Percentiles rank a stretch among this genome's conserved stretches.
Conservation (phyloP, 2,113 vertebrate genomes). For the Andinoacara biseriatus region DNA sequence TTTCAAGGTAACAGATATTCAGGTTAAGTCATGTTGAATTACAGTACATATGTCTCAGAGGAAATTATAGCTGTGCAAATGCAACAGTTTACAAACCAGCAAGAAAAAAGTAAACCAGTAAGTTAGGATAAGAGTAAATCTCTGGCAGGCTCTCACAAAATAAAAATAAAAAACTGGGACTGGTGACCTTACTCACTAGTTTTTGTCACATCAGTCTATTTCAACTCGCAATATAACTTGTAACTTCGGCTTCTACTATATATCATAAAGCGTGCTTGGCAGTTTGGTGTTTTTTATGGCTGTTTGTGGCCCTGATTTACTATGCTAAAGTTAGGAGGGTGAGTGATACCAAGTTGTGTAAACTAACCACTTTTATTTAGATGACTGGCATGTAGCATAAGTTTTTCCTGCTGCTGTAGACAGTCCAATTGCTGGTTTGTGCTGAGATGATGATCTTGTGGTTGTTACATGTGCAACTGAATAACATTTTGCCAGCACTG, state of each 20-base stretch:
- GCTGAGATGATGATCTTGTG: neutral
- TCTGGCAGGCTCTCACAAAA: neutral
- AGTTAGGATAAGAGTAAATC: neutral
- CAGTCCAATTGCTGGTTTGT: constrained; percentile 5
- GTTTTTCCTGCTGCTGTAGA: neutral
- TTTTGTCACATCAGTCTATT: neutral
- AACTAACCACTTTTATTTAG: neutral
- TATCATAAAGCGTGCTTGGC: neutral
- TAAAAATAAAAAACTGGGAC: neutral
- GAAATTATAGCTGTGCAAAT: neutral
- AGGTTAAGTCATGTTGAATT: neutral
- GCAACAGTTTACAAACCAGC: neutral
- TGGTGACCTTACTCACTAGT: neutral
- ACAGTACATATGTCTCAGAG: neutral
- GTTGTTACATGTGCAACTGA: neutral
- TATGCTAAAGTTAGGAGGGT: neutral
- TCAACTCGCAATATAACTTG: neutral
- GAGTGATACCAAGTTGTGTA: neutral
- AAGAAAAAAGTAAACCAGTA: neutral
- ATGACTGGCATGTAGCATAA: neutral
- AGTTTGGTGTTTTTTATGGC: neutral
- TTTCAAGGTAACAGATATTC: neutral
- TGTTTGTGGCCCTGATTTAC: neutral
- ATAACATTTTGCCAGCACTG: neutral
- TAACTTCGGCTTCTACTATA: neutral